Percentiles rank a stretch among this genome's conserved stretches.
These are phyloP conservation scores for Sinocyclocheilus maitianheensis DNA, from an alignment of 2,113 vertebrate genomes.

Conservation along the genomic window DNA sequence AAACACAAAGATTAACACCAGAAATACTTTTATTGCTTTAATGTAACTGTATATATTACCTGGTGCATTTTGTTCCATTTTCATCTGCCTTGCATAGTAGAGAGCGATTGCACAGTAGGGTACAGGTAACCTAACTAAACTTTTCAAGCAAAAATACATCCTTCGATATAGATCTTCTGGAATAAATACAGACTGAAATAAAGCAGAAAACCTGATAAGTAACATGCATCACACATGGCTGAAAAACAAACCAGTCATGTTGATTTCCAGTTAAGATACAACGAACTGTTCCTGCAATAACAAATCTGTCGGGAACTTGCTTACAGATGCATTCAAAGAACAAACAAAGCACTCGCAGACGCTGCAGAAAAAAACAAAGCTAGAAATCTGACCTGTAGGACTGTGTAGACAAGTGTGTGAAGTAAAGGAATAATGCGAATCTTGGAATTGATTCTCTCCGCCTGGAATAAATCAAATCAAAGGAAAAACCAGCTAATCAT, in stretches of 20 bases:
- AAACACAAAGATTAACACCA: too few species aligned
- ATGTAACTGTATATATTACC: conserved; percentile 63
- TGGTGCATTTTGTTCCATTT: conserved; percentile 76
- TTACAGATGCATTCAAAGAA: neutral
- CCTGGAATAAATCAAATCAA: conserved; percentile 64
- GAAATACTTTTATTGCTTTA: neutral
- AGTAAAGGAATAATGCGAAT: conserved; percentile 82
- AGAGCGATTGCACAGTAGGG: conserved; percentile 82
- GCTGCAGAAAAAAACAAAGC: neutral
- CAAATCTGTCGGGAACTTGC: conserved; percentile 2
- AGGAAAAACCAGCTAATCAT: neutral
- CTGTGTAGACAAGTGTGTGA: conserved; percentile 82
- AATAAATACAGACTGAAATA: conserved; percentile 76
- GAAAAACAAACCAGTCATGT: neutral
- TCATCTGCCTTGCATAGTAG: conserved; percentile 77
- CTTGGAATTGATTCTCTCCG: conserved; percentile 65
- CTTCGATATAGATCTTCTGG: conserved; percentile 73
- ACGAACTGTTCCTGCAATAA: conserved; percentile 23
- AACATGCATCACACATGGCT: neutral
- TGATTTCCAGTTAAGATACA: conserved; percentile 2
- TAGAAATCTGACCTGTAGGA: conserved; percentile 80
- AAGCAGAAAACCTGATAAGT: conserved; percentile 11
- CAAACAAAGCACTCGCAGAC: neutral
- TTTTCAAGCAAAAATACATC: conserved; percentile 77
- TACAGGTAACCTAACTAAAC: conserved; percentile 78